Evolutionary conservation across 2,888 invertebrate species (phyloP).

Genomic region (Archaeoteleia sp.): DNA sequence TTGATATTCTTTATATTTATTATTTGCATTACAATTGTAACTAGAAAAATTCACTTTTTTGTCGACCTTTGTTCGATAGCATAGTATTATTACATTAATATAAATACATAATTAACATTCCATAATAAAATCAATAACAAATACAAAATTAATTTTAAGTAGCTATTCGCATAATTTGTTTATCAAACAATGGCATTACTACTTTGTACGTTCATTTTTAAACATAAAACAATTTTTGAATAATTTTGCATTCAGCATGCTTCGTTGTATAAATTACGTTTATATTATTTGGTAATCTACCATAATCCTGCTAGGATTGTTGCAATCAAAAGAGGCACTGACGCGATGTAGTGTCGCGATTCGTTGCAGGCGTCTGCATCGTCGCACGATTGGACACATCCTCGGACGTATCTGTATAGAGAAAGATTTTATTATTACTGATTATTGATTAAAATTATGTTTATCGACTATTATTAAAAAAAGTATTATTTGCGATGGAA

Average conservation of each 20-base stretch:
- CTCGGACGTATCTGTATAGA: slow-evolving; percentile 85
- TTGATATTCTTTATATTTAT: too few relatives aligned
- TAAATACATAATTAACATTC: too few relatives aligned
- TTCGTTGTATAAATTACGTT: not conserved
- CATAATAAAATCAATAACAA: too few relatives aligned
- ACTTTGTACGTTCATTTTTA: too few relatives aligned
- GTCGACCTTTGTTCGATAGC: too few relatives aligned
- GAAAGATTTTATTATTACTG: not conserved
- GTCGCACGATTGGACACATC: slow-evolving; percentile 95
- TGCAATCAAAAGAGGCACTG: slow-evolving; percentile 51
- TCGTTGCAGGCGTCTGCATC: slow-evolving; percentile 93
- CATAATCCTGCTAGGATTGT: slow-evolving; percentile 53
- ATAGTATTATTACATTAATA: too few relatives aligned
- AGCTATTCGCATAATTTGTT: too few relatives aligned
- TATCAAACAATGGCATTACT: too few relatives aligned
- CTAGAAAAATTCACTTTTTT: too few relatives aligned
- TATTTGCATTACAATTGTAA: too few relatives aligned
- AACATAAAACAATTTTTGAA: not conserved
- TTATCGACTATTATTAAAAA: not conserved
- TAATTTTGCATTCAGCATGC: not conserved
- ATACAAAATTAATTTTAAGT: too few relatives aligned
- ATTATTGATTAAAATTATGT: too few relatives aligned
- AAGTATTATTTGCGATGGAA: not conserved
- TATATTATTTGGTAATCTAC: slow-evolving; percentile 10
- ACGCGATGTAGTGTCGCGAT: slow-evolving; percentile 42